Percentiles rank a stretch among this genome's conserved stretches.
phyloP scores from a whole-genome alignment of 2,113 vertebrate genomes.

The Casuarius casuarius region DNA sequence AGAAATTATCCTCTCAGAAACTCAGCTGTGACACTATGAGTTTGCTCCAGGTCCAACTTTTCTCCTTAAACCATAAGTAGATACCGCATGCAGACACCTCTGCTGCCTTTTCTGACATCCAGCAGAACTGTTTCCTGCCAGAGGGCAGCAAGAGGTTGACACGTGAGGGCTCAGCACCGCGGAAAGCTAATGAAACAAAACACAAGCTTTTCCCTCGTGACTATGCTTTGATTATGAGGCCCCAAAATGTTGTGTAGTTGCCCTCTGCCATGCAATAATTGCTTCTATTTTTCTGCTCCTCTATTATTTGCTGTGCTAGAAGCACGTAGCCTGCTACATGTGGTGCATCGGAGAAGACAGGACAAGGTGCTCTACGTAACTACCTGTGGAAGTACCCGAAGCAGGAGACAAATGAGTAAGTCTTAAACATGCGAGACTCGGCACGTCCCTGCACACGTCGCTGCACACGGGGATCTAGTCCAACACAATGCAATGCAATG shows the following conservation, averaged over 20 bases:
- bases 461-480: not conserved
- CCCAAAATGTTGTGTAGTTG: not conserved
- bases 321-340: not conserved
- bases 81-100: not conserved
- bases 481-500: not conserved
- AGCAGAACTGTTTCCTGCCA: not conserved
- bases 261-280: not conserved
- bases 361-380: not conserved
- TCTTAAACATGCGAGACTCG: not conserved
- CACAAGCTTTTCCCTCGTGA: not conserved
- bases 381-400: not conserved
- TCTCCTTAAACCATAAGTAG: not conserved
- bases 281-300: not conserved
- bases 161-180: not conserved
- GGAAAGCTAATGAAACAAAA: not conserved
- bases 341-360: not conserved
- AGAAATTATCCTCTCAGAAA: slow-evolving; percentile 54
- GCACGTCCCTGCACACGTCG: not conserved
- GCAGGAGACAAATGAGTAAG: not conserved
- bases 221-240: not conserved
- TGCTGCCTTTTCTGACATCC: not conserved
- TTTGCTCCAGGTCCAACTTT: not conserved
- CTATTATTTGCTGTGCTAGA: not conserved
- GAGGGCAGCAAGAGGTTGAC: not conserved
- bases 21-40: not conserved